Evolutionary conservation across 2,888 invertebrate species (phyloP).

Genomic region (Monopis laevigella): DNA sequence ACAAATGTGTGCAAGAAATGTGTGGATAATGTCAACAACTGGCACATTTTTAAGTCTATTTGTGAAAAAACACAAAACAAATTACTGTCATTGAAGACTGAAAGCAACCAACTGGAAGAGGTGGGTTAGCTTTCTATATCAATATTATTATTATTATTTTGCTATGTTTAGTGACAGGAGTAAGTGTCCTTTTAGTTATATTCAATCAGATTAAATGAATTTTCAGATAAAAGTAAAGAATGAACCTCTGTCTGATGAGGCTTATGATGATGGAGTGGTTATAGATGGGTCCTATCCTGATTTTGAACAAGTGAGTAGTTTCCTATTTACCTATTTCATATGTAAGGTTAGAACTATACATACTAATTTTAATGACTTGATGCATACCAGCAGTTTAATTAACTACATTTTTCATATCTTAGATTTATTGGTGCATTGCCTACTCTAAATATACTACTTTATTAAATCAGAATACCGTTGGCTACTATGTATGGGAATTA

Average conservation of each 20-base stretch:
- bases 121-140: slow-evolving; percentile 41
- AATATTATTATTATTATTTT: no score
- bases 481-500: no score
- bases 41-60: slow-evolving; percentile 71
- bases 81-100: slow-evolving; percentile 67
- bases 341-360: no score
- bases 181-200: slow-evolving; percentile 16
- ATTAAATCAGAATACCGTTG: no score
- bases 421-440: no score
- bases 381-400: no score
- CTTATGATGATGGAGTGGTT: slow-evolving; percentile 62
- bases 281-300: slow-evolving; percentile 59
- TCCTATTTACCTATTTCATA: no score
- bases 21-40: slow-evolving; percentile 70
- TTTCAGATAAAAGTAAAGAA: slow-evolving; percentile 67
- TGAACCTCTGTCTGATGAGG: slow-evolving; percentile 65
- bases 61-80: slow-evolving; percentile 74
- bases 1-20: slow-evolving; percentile 73
- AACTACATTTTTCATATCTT: no score
- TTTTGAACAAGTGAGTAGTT: slow-evolving; percentile 41
- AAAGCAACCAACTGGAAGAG: slow-evolving; percentile 63
- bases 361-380: no score
- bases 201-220: slow-evolving; percentile 33
- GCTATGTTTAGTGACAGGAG: slow-evolving; percentile 1
- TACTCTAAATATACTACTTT: no score